These are phyloP conservation scores for Amphiprion percula DNA, from an alignment of 2,113 vertebrate genomes.

Conservation along the genomic window DNA sequence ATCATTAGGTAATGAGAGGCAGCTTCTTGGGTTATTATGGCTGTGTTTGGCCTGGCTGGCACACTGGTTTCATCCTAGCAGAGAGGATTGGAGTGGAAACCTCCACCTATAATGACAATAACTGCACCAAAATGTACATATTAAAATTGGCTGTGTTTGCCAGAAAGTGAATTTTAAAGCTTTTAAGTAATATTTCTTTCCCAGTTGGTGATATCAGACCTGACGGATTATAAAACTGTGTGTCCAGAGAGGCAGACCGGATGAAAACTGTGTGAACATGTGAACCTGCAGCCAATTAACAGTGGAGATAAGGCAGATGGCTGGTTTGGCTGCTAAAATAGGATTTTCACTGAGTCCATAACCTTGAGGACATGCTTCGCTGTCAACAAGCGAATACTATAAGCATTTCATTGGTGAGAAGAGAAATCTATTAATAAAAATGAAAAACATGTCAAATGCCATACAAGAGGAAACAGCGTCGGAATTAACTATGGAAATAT, in stretches of 20 bases:
- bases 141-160: background rate
- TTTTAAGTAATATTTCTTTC: background rate
- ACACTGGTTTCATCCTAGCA: conserved; percentile 2
- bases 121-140: background rate
- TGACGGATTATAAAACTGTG: conserved; percentile 24
- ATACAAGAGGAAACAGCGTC: background rate
- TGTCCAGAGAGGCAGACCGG: conserved; percentile 35
- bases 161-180: background rate
- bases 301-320: conserved; percentile 68
- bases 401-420: conserved; percentile 51
- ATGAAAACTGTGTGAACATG: conserved; percentile 37
- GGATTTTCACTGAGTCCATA: conserved; percentile 67
- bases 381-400: conserved; percentile 43
- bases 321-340: conserved; percentile 75
- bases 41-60: conserved; percentile 6
- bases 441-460: conserved; percentile 1
- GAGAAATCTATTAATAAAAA: conserved; percentile 56
- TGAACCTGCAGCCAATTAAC: conserved; percentile 68
- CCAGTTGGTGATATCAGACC: conserved; percentile 5
- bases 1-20: conserved; percentile 56
- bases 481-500: background rate
- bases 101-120: background rate
- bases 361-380: conserved; percentile 61
- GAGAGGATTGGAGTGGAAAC: background rate
- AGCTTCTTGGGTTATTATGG: conserved; percentile 33